A percentile compares a stretch with the other conserved stretches of the same genome.
These are phyloP conservation scores for Epinephelus cyanopodus DNA, from an alignment of 2,113 vertebrate genomes.

Conservation along the genomic window DNA sequence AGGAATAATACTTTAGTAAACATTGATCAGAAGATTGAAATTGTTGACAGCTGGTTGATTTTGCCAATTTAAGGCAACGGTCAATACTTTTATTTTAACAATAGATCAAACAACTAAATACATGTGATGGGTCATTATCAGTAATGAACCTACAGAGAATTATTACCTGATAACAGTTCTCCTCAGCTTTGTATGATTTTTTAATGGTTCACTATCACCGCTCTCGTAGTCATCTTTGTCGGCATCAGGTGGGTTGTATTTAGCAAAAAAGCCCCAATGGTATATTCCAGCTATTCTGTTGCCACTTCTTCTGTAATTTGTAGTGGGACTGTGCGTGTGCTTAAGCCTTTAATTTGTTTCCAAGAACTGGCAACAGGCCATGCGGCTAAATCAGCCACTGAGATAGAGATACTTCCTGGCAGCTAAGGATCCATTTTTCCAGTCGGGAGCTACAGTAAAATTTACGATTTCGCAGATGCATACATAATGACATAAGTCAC, in stretches of 20 bases:
- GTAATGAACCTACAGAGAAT: no score
- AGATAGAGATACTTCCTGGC: background rate
- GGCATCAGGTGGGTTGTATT: background rate
- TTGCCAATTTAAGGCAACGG: no score
- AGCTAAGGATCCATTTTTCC: background rate
- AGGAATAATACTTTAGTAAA: background rate
- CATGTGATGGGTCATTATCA: no score
- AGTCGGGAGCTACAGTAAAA: background rate
- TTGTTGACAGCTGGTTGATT: no score
- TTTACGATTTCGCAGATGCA: background rate
- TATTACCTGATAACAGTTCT: no score
- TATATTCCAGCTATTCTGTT: background rate
- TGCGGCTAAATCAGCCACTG: background rate
- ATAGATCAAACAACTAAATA: background rate
- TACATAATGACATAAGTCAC: no score
- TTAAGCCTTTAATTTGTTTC: background rate
- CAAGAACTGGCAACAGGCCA: background rate
- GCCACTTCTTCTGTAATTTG: background rate
- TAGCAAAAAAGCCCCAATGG: background rate
- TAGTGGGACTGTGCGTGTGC: background rate
- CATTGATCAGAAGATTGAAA: background rate
- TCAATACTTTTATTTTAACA: background rate
- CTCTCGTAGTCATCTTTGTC: background rate
- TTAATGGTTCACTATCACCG: no score
- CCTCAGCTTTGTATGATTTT: no score